phyloP scores from a whole-genome alignment of 2,797 vertebrate genomes.

The Holocentrus rufus region DNA sequence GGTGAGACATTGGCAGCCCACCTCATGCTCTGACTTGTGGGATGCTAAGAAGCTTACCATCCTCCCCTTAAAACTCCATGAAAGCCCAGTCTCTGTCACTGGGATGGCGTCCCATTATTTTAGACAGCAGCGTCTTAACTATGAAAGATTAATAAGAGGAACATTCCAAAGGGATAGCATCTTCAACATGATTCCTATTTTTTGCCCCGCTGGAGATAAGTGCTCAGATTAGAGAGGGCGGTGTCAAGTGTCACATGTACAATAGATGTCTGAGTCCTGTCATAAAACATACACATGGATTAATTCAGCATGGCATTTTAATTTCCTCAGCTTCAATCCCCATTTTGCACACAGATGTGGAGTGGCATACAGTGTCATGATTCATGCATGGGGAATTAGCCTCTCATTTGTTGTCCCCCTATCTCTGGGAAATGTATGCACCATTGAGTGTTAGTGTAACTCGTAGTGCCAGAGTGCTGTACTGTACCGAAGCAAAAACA shows the following conservation, averaged over 20 bases:
- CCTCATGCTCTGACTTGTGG: conserved; percentile 63
- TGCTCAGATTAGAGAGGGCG: conserved; percentile 52
- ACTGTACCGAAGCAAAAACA: conserved; percentile 8
- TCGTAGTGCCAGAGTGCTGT: neutral
- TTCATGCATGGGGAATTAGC: conserved; percentile 26
- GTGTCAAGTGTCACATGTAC: conserved; percentile 57
- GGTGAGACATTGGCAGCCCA: conserved; percentile 59
- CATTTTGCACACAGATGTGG: conserved; percentile 44
- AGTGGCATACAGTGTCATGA: conserved; percentile 36
- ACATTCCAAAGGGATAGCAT: conserved; percentile 55
- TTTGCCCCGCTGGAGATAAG: conserved; percentile 57
- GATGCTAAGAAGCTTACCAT: conserved; percentile 74
- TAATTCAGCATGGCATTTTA: conserved; percentile 52
- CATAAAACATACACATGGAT: conserved; percentile 41
- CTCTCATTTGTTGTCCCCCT: conserved; percentile 3
- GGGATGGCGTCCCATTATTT: conserved; percentile 62
- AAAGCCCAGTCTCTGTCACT: conserved; percentile 64
- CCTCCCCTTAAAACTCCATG: conserved; percentile 66
- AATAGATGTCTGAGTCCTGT: conserved; percentile 27
- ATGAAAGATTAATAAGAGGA: conserved; percentile 59
- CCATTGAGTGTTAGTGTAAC: neutral
- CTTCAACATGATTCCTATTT: conserved; percentile 55
- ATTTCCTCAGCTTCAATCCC: conserved; percentile 44
- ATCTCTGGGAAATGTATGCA: conserved; percentile 21
- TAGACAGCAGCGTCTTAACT: conserved; percentile 50